phyloP scores from a whole-genome alignment of 2,888 invertebrate species.

The Pachliopta kotzebuea region DNA sequence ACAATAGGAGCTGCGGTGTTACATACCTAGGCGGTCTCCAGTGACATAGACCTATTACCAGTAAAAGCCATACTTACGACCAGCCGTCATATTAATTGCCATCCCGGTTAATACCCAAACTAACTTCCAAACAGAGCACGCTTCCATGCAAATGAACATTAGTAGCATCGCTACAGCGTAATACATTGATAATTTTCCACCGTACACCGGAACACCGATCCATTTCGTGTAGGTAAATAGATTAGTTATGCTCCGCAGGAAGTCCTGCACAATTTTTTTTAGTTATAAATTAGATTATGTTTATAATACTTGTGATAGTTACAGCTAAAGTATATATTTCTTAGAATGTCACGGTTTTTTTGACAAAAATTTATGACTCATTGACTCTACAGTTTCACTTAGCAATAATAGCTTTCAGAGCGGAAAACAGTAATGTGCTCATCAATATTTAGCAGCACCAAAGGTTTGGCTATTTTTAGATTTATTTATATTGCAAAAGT shows the following conservation, averaged over 20 bases:
- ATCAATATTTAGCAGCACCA: no score
- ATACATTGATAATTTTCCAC: slow-evolving; percentile 1
- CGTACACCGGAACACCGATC: slow-evolving; percentile 19
- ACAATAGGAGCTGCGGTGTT: no score
- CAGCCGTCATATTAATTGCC: slow-evolving; percentile 2
- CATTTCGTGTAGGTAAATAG: slow-evolving; percentile 9
- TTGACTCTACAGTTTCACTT: no score
- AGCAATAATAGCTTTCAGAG: no score
- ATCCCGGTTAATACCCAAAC: slow-evolving; percentile 12
- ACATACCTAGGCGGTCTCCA: no score
- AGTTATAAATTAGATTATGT: not conserved
- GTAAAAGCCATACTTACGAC: slow-evolving; percentile 4
- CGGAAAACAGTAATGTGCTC: no score
- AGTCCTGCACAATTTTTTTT: slow-evolving; percentile 16
- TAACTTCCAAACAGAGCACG: slow-evolving; percentile 21
- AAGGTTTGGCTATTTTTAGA: no score
- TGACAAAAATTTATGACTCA: no score
- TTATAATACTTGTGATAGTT: not conserved
- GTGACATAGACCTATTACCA: no score
- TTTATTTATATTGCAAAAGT: no score
- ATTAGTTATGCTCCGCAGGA: slow-evolving; percentile 3
- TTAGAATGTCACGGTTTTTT: no score
- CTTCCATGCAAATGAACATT: slow-evolving; percentile 13
- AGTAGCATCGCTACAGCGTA: slow-evolving; percentile 8
- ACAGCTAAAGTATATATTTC: no score